These are phyloP conservation scores for Cephus pygmeus DNA, from an alignment of 2,888 invertebrate species.

Conservation along the genomic window DNA sequence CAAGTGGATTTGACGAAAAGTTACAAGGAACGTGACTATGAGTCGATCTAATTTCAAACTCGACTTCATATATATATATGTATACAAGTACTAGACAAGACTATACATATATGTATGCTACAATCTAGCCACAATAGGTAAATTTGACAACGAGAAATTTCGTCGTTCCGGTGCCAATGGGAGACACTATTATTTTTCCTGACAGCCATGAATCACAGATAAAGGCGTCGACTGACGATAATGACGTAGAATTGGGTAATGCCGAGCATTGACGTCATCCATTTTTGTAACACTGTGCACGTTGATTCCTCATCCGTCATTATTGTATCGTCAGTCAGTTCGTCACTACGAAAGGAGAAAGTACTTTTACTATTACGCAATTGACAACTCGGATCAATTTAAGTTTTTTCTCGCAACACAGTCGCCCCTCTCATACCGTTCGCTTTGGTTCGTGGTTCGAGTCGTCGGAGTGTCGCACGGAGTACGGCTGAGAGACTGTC, in stretches of 20 bases:
- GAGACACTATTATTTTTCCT: background rate
- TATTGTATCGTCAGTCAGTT: background rate
- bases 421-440: background rate
- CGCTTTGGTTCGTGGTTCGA: background rate
- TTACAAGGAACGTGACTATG: background rate
- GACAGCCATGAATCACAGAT: background rate
- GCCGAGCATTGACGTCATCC: background rate
- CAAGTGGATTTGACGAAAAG: background rate
- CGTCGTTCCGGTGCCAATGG: background rate
- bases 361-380: background rate
- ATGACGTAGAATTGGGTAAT: background rate
- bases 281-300: background rate
- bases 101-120: background rate
- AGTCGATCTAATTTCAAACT: background rate
- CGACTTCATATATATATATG: background rate
- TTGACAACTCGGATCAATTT: background rate
- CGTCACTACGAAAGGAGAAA: background rate
- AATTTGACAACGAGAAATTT: background rate
- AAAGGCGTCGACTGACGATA: background rate
- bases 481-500: background rate
- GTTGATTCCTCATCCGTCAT: background rate
- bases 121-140: background rate
- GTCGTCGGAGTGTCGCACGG: background rate
- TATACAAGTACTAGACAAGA: background rate
- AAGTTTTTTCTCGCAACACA: background rate